A percentile compares a stretch with the other conserved stretches of the same genome.
phyloP scores from a whole-genome alignment of 1,140 invertebrate species.

The Gonioctena quinquepunctata region DNA sequence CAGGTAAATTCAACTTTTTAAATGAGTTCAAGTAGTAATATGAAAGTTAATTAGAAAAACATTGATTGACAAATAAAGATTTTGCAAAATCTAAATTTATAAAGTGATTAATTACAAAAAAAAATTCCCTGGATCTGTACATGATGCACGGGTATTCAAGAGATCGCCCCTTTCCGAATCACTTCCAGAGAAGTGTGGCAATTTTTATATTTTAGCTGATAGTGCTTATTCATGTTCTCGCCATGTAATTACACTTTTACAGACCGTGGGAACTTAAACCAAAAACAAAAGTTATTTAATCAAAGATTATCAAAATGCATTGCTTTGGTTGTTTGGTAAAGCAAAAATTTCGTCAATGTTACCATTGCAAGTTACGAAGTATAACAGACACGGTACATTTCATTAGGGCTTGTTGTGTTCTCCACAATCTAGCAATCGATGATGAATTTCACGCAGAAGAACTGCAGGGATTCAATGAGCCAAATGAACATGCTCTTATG shows the following conservation, averaged over 20 bases:
- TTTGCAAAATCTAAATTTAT: too few relatives aligned
- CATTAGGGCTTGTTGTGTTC: not conserved
- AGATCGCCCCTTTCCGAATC: slow-evolving; percentile 13
- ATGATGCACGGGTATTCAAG: slow-evolving; percentile 38
- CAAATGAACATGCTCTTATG: too few relatives aligned
- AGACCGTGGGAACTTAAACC: slow-evolving; percentile 17
- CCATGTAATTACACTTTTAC: slow-evolving; percentile 24
- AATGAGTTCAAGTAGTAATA: too few relatives aligned
- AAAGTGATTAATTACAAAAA: too few relatives aligned
- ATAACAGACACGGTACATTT: slow-evolving; percentile 2
- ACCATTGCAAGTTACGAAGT: slow-evolving; percentile 24
- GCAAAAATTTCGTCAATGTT: slow-evolving; percentile 28
- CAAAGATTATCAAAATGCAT: slow-evolving; percentile 17
- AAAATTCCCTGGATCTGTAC: slow-evolving; percentile 36
- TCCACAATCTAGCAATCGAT: slow-evolving; percentile 4
- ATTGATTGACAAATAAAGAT: too few relatives aligned
- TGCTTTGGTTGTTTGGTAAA: slow-evolving; percentile 28
- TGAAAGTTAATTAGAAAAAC: too few relatives aligned
- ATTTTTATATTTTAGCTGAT: slow-evolving; percentile 28
- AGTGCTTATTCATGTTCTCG: slow-evolving; percentile 19
- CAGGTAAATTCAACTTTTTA: slow-evolving; percentile 23
- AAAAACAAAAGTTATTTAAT: slow-evolving; percentile 25
- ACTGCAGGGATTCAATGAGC: too few relatives aligned
- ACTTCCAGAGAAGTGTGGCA: slow-evolving; percentile 15
- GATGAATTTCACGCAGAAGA: too few relatives aligned